Conservation (phyloP, 2,797 vertebrate genomes). For the Manis javanica region DNA sequence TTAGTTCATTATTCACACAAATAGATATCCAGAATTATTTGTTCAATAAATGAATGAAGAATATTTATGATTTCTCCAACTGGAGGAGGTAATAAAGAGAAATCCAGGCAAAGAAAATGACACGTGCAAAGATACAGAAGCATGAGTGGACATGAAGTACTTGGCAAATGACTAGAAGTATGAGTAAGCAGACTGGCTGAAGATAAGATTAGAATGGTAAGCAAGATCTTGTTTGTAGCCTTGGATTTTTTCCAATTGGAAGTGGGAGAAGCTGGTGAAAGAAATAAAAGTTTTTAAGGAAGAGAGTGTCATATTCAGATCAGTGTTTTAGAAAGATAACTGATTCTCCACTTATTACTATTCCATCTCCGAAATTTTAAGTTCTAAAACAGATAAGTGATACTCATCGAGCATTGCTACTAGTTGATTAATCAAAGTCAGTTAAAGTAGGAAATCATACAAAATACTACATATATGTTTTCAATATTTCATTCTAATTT, state of each 20-base stretch:
- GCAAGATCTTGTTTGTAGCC: neutral
- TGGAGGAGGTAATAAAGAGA: neutral
- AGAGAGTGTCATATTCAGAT: constrained; percentile 16
- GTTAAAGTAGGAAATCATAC: constrained; percentile 55
- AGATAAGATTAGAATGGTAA: neutral
- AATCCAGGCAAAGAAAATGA: neutral
- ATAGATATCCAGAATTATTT: neutral
- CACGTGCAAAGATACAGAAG: neutral
- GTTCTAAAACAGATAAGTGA: constrained; percentile 23
- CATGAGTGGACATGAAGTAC: neutral
- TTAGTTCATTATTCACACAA: constrained; percentile 10
- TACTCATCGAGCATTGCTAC: neutral
- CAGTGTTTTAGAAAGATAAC: constrained; percentile 15
- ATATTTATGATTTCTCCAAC: neutral
- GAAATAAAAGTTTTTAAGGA: constrained; percentile 48
- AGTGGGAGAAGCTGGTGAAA: neutral
- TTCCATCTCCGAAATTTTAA: constrained; percentile 29
- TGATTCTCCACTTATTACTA: neutral
- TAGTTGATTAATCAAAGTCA: constrained; percentile 35
- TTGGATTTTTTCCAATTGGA: neutral
- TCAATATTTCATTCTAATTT: constrained; percentile 15
- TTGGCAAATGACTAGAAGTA: constrained; percentile 18
- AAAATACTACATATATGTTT: neutral
- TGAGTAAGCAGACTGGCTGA: neutral
- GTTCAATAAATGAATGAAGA: constrained; percentile 50